phyloP scores from a whole-genome alignment of 2,888 invertebrate genomes.

The Herminia tarsipennalis region DNA sequence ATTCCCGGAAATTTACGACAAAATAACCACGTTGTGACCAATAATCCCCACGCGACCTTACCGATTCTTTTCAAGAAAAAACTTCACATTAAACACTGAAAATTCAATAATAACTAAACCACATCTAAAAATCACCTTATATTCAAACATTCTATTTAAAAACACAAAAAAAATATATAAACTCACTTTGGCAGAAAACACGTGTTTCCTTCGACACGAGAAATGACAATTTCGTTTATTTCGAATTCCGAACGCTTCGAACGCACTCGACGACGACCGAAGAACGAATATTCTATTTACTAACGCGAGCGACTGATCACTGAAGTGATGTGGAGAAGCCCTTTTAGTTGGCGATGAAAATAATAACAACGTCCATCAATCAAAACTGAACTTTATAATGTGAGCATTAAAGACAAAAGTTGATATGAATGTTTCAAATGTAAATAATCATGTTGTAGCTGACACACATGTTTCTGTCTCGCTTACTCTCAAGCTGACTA shows the following conservation, averaged over 20 bases:
- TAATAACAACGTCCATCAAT: constrained; percentile 53
- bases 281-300: constrained; percentile 61
- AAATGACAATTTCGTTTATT: constrained; percentile 28
- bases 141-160: constrained; percentile 16
- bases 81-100: constrained; percentile 37
- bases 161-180: constrained; percentile 30
- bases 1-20: background rate
- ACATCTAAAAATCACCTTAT: constrained; percentile 18
- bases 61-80: constrained; percentile 21
- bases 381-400: constrained; percentile 49
- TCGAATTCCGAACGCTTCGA: constrained; percentile 39
- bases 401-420: constrained; percentile 40
- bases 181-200: constrained; percentile 50
- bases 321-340: constrained; percentile 58
- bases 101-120: constrained; percentile 14
- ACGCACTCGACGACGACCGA: constrained; percentile 53
- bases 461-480: constrained; percentile 56
- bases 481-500: constrained; percentile 46
- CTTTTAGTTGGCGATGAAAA: constrained; percentile 61
- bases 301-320: constrained; percentile 47
- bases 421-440: constrained; percentile 26
- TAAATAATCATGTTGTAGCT: constrained; percentile 60
- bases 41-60: constrained; percentile 21
- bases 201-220: constrained; percentile 47
- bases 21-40: too few species aligned